Evolutionary conservation across 23 tunicate species (phyloP).

Genomic region (Oikopleura vanhoeffeni): DNA sequence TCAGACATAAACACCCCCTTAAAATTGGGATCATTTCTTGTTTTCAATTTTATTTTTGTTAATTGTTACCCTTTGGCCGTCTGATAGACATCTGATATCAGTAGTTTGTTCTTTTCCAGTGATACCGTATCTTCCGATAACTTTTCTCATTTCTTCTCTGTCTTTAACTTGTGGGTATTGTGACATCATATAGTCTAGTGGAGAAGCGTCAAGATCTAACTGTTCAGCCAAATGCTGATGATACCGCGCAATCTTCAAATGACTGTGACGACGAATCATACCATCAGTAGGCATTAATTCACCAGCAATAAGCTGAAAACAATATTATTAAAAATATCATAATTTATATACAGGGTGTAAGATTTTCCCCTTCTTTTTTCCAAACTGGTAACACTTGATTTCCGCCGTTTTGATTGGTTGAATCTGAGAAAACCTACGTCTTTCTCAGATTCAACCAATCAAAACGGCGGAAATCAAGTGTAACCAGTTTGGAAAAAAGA

Average conservation of each 20-base stretch:
- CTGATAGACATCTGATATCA: not conserved
- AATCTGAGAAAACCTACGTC: too few relatives aligned
- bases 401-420: too few relatives aligned
- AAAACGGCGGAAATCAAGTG: too few relatives aligned
- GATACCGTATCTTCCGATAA: slow-evolving; percentile 66
- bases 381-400: too few relatives aligned
- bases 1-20: too few relatives aligned
- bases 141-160: slow-evolving; percentile 33
- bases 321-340: not conserved
- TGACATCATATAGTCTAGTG: slow-evolving; percentile 54
- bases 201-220: slow-evolving; percentile 40
- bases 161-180: slow-evolving; percentile 65
- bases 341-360: too few relatives aligned
- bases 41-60: too few relatives aligned
- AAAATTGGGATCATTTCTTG: too few relatives aligned
- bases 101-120: slow-evolving; percentile 56
- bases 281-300: slow-evolving; percentile 66
- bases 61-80: slow-evolving; percentile 9
- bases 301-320: not conserved
- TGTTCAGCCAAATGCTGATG: slow-evolving; percentile 79
- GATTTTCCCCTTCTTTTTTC: too few relatives aligned
- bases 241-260: slow-evolving; percentile 68
- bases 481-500: too few relatives aligned
- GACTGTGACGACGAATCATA: slow-evolving; percentile 67
- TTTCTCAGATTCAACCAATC: too few relatives aligned